A percentile compares a stretch with the other conserved stretches of the same genome.
Evolutionary conservation across 2,113 vertebrate species (phyloP).

Genomic region (Oncorhynchus masou): DNA sequence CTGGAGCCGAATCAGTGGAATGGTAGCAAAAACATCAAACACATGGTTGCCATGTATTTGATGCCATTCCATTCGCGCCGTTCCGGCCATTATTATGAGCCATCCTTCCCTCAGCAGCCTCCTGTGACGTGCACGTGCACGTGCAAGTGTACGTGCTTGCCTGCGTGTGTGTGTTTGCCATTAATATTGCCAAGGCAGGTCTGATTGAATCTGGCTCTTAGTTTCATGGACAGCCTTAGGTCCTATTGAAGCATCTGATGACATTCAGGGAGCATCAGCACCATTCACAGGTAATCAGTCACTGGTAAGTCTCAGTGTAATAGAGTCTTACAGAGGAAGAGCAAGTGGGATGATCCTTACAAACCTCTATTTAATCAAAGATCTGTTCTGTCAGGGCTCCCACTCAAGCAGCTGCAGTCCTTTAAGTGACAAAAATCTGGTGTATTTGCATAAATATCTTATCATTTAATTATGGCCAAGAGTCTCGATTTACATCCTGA

Average conservation of each 20-base stretch:
- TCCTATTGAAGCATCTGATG: constrained; percentile 56
- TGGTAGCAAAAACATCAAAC: too few relatives aligned
- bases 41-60: too few relatives aligned
- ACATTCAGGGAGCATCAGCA: constrained; percentile 44
- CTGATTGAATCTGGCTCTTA: constrained; percentile 14
- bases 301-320: constrained; percentile 53
- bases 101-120: too few relatives aligned
- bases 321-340: constrained; percentile 54
- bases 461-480: constrained; percentile 68
- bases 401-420: constrained; percentile 50
- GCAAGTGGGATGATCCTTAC: constrained; percentile 53
- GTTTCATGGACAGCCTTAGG: neutral
- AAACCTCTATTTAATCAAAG: constrained; percentile 56
- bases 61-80: too few relatives aligned
- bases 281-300: constrained; percentile 60
- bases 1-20: too few relatives aligned
- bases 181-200: neutral
- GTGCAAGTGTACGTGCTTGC: too few relatives aligned
- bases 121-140: too few relatives aligned
- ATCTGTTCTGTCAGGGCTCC: constrained; percentile 45
- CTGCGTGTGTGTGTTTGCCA: neutral
- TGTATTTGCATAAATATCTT: constrained; percentile 68
- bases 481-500: constrained; percentile 48
- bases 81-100: too few relatives aligned
- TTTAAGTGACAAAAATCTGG: constrained; percentile 55